A percentile compares a stretch with the other conserved stretches of the same genome.
These are phyloP conservation scores for Elegia similella DNA, from an alignment of 2,888 invertebrate genomes.

Conservation along the genomic window DNA sequence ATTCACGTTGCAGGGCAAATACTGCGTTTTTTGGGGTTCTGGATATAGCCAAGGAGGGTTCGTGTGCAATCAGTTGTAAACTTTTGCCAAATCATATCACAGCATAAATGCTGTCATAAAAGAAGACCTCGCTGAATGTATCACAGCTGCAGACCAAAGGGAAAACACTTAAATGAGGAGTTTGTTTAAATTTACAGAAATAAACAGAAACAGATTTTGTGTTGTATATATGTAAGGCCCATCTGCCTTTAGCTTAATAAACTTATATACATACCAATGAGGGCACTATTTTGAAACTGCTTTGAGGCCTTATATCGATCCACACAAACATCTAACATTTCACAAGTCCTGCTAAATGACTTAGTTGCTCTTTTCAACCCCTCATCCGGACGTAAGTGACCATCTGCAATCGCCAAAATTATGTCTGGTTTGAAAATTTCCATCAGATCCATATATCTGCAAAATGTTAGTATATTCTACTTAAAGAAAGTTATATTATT, in stretches of 20 bases:
- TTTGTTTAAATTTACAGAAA: too few relatives aligned
- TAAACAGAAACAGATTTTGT: too few relatives aligned
- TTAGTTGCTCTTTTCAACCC: conserved; percentile 86
- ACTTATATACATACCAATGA: conserved; percentile 62
- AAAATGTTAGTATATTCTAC: conserved; percentile 30
- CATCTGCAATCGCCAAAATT: conserved; percentile 91
- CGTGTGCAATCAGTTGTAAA: too few relatives aligned
- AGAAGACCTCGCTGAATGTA: too few relatives aligned
- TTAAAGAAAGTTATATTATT: not conserved
- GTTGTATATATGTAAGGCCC: too few relatives aligned
- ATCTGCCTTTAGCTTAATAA: not conserved
- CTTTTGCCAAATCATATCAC: too few relatives aligned
- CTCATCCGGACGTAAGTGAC: conserved; percentile 85
- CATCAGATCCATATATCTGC: conserved; percentile 88
- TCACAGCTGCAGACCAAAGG: too few relatives aligned
- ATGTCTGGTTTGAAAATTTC: conserved; percentile 90
- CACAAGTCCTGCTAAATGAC: conserved; percentile 85
- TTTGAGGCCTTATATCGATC: conserved; percentile 83
- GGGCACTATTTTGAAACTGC: conserved; percentile 53
- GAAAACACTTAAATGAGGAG: too few relatives aligned
- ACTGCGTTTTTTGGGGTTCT: too few relatives aligned
- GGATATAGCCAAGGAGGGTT: too few relatives aligned
- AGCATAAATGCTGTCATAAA: too few relatives aligned
- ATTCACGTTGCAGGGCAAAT: too few relatives aligned
- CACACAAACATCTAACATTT: conserved; percentile 86